Base-by-base conservation (phyloP, 2,113 vertebrate species). In the Platichthys flesus region DNA sequence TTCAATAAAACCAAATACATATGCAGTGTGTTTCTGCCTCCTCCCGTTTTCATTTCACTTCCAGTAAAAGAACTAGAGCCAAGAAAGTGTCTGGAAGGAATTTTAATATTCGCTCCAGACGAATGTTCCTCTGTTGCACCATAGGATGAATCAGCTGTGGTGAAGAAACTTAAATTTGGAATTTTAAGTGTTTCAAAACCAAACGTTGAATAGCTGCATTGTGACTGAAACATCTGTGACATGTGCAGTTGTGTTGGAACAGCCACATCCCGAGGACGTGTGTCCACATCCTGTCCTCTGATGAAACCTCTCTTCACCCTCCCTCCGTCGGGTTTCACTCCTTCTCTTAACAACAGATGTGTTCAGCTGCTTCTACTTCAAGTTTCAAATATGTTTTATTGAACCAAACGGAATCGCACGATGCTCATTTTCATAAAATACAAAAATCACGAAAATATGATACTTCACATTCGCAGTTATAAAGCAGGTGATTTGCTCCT, bases 1-100 rank as follows among this genome's bases (percentile, higher is more conserved):
- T 96, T 94, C 95, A 98, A 98, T 99, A 95, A 54, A 99, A 97
- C 89, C 93, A 91, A 96, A 95, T 95, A 93, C 93, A 94, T 96
- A 96, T 94, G 94, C 90, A 92, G 78, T 76, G 70, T 65, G 5
- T 67, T 49, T 87, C 52, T 42, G 81, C 9, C 40, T 85, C 20
- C 0, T 72, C 78, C 26, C 71, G 35, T 60, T 76, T 47, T 62
- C 1, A 54, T 54, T 52, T 51, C 8, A 23, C 51, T 28, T 37
- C 8, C 24, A 28, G 16, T 12, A 45, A n/a, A 59, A 45, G 2
- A 31, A 31, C 9, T 14, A 18, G 45, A 16, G 45, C 14, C 45
- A 16, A 49, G 13, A 18, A 49, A 49, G 5, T 7, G 45, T 49
- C 45, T 49, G 14, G 45, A 49, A 7, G 45, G 45, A 49, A 49